phyloP scores from a whole-genome alignment of 2,888 invertebrate genomes.

The Empis livida region DNA sequence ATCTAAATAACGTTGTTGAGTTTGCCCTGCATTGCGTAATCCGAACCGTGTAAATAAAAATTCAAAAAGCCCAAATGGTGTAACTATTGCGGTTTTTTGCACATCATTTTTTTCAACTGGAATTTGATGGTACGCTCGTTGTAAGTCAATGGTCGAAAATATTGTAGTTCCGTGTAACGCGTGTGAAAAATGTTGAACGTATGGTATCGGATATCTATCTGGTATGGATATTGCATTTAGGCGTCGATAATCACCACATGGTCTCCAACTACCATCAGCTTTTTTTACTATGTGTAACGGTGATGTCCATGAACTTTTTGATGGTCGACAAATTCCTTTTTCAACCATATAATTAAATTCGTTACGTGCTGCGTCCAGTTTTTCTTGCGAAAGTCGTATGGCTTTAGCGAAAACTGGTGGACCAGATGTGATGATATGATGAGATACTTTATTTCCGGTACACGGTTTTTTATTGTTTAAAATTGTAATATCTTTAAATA shows the following conservation, averaged over 20 bases:
- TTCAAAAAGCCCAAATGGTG: too few relatives aligned
- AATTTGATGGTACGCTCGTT: too few relatives aligned
- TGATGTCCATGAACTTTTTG: conserved; percentile 11
- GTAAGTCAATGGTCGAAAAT: too few relatives aligned
- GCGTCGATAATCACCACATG: conserved; percentile 12
- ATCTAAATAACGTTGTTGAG: too few relatives aligned
- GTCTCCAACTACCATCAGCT: conserved; percentile 10
- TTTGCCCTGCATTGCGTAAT: too few relatives aligned
- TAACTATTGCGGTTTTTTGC: too few relatives aligned
- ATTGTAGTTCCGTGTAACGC: too few relatives aligned
- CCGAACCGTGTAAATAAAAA: too few relatives aligned
- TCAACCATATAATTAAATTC: conserved; percentile 11
- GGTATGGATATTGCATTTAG: too few relatives aligned
- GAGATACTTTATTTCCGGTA: conserved; percentile 1
- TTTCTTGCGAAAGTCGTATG: conserved; percentile 6
- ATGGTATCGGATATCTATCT: too few relatives aligned
- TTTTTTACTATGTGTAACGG: conserved; percentile 12
- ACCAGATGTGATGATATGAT: conserved; percentile 10
- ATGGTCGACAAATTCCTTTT: conserved; percentile 3
- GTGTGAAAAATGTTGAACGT: too few relatives aligned
- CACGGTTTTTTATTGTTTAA: conserved; percentile 2
- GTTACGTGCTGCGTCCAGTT: conserved; percentile 8
- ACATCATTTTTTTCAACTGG: too few relatives aligned
- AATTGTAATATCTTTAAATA: background rate
- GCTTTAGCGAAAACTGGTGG: conserved; percentile 8